A percentile compares a stretch with the other conserved stretches of the same genome.
phyloP scores from a whole-genome alignment of 2,888 invertebrate genomes.

The Drosophila kambysellisi region DNA sequence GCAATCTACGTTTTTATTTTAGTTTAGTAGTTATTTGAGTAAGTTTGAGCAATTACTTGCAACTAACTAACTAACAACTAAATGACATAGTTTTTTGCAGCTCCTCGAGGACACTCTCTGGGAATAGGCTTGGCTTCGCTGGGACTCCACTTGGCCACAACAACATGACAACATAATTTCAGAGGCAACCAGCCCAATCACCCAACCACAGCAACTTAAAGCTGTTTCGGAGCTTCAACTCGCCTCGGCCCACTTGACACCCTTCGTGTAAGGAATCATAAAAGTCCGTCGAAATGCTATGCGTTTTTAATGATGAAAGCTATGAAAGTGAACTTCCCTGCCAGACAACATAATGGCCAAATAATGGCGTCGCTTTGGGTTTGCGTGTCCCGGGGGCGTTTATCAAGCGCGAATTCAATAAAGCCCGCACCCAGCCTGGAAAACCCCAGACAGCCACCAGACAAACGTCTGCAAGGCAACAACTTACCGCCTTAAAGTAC shows the following conservation, averaged over 20 bases:
- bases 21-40: slow-evolving; percentile 8
- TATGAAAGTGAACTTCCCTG: slow-evolving; percentile 42
- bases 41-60: slow-evolving; percentile 54
- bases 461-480: slow-evolving; percentile 60
- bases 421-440: slow-evolving; percentile 67
- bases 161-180: slow-evolving; percentile 73
- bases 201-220: slow-evolving; percentile 36
- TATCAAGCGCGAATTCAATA: slow-evolving; percentile 72
- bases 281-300: slow-evolving; percentile 63
- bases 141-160: slow-evolving; percentile 22
- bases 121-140: slow-evolving; percentile 74
- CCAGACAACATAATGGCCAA: slow-evolving; percentile 71
- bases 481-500: slow-evolving; percentile 83
- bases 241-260: slow-evolving; percentile 29
- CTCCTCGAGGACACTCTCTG: slow-evolving; percentile 39
- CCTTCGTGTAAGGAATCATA: slow-evolving; percentile 56
- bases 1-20: background rate
- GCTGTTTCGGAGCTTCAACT: slow-evolving; percentile 42
- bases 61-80: slow-evolving; percentile 43
- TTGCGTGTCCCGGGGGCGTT: slow-evolving; percentile 66
- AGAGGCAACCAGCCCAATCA: background rate
- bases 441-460: slow-evolving; percentile 58
- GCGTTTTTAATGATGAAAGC: slow-evolving; percentile 72
- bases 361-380: slow-evolving; percentile 42
- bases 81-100: slow-evolving; percentile 66